Conservation (phyloP, 1,140 invertebrate species). For the Drosophila subpulchrella region DNA sequence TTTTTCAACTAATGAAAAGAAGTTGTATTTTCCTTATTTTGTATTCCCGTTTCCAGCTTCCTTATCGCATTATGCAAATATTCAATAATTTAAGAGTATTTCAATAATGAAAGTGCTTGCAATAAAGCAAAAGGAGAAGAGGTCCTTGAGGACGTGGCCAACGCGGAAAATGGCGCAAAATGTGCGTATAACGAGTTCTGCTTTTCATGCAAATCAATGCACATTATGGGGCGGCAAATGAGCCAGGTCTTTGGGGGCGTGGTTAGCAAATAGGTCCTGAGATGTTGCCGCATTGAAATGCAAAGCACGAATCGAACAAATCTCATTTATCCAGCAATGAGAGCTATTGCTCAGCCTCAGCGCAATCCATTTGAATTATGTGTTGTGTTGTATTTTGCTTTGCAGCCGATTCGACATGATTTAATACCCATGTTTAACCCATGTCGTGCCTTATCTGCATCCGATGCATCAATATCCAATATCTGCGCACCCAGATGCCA, state of each 20-base stretch:
- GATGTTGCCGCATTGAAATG: conserved; percentile 49
- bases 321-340: conserved; percentile 51
- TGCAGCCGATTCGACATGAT: conserved; percentile 36
- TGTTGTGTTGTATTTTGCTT: conserved; percentile 33
- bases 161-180: conserved; percentile 57
- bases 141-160: conserved; percentile 31
- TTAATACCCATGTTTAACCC: conserved; percentile 5
- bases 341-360: conserved; percentile 44
- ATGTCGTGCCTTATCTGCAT: conserved; percentile 41
- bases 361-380: conserved; percentile 35
- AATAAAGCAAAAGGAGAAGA: conserved; percentile 20
- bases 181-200: conserved; percentile 68
- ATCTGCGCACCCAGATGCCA: conserved; percentile 2
- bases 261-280: conserved; percentile 12
- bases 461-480: conserved; percentile 6
- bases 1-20: conserved; percentile 11
- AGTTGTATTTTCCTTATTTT: conserved; percentile 15
- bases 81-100: conserved; percentile 59
- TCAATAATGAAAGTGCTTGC: conserved; percentile 59
- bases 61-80: conserved; percentile 63
- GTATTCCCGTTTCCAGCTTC: conserved; percentile 1
- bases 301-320: conserved; percentile 59
- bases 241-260: conserved; percentile 39
- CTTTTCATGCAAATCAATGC: conserved; percentile 68
- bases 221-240: conserved; percentile 59